Evolutionary conservation across 35 echinoderm and acorn worm genomes (phyloP), one percentile per base, ranked within the genome.

Genomic region (Strongylocentrotus purpuratus): DNA sequence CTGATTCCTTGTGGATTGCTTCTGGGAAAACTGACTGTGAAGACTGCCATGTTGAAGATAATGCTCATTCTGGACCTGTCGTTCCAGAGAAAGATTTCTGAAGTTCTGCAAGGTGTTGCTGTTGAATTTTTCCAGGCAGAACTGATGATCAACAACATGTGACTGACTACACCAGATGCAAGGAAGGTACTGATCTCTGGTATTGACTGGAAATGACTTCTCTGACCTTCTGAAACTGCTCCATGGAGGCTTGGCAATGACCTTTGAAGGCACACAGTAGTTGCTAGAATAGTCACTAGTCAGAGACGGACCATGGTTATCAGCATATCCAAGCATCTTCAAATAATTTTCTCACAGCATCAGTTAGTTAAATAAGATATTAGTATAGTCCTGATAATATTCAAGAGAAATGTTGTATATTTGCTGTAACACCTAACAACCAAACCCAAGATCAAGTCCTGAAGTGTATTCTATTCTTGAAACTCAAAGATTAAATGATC

Each of bases 111-210:
- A 32, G 48, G 46, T 58, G 31, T 58, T 58, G 46, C 25, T 33
- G 48, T 47, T 48, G 91, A 93, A 93, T 58, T 93, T 93, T 46
- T 58, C 91, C 45, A 93, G 91, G 91, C 91, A 93, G 46, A 93
- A 58, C 14, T 58, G 91, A 33, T 93, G 91, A 58, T 93, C 91
- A 17, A 93, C 91, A 31, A 93, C 91, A 50, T 58, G 17, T 47
- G 91, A 93, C 91, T 58, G 46, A 48, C 91, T 93, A 46, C 91
- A 93, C 91, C 91, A 93, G 5, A 93, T 58, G n/a, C 91, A 93
- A 31, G 91, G n/a, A 9, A 93, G 87, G 33, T 89, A 25, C 20
- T 15, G 8, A 9, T 11, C 14, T 89, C 31, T 32, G 87, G 45
- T 46, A 89, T 28, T 89, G 32, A 28, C 87, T 32, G 18, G 87